Evolutionary conservation across 2,113 vertebrate genomes (phyloP), one percentile per base, ranked within the genome.

Genomic region (Leucoraja erinaceus): DNA sequence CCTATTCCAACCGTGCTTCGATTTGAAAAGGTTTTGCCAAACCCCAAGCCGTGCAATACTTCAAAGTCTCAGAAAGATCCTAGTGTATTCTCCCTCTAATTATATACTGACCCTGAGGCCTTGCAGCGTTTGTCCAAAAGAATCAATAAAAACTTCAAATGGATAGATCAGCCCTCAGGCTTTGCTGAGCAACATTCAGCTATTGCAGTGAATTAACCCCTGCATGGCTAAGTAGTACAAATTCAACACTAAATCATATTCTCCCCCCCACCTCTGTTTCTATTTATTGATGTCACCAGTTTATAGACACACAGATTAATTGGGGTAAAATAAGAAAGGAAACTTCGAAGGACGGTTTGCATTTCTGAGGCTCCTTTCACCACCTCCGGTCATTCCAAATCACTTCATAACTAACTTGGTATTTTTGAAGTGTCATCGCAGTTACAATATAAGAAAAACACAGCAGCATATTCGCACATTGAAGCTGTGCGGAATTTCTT

Each of bases 111-210:
- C 83, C 83, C 83, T 0, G 59, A 88, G 83, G 83, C 83, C 56
- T 86, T 88, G 28, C 63, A 16, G n/a, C 63, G 83, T 88, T 88
- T 88, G 83, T 88, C 83, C 83, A 88, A 88, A 88, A 88, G 83
- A 88, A 88, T 88, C 83, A 88, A 88, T 88, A 88, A 88, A 88
- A 88, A 63, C 56, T 88, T 88, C 83, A 88, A 61, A 88, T 88
- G 59, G 59, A 88, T 31, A 88, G 59, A 31, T 88, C 59, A 63
- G 83, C 59, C 83, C 59, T 66, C 59, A 63, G 83, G 83, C 83
- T 88, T 88, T 88, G 28, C 83, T 31, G 83, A 66, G 83, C 28
- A 66, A 63, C 61, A 31, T 88, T 63, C 83, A 31, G 83, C 83
- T 88, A 16, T 18, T 88, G 83, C 59, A 31, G 59, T 12, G 31